Evolutionary conservation across 2,888 invertebrate species (phyloP).

Genomic region (Julus scanicus): DNA sequence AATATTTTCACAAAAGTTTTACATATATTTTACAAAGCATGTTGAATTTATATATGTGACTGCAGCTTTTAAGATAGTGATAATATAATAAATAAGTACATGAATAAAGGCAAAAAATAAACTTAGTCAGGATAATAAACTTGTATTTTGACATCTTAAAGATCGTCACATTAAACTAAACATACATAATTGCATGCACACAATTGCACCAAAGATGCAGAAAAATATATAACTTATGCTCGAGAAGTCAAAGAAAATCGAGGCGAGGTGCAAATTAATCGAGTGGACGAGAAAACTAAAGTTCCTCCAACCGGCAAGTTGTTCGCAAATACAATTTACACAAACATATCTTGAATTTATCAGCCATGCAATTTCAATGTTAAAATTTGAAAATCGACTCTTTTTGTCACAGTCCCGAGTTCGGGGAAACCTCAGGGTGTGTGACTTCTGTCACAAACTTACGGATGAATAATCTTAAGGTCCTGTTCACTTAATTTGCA

Average conservation of each 20-base stretch:
- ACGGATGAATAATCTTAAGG: not conserved
- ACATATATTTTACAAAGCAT: not conserved
- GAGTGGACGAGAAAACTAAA: no score
- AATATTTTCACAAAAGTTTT: slow-evolving; percentile 4
- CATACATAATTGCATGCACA: slow-evolving; percentile 12
- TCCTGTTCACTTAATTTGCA: slow-evolving; percentile 2
- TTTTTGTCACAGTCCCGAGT: no score
- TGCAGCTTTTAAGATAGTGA: slow-evolving; percentile 38
- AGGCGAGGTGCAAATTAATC: slow-evolving; percentile 15
- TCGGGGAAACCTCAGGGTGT: no score
- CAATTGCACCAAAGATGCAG: slow-evolving; percentile 23
- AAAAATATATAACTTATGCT: slow-evolving; percentile 16
- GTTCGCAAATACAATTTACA: no score
- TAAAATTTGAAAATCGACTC: no score
- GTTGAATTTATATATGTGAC: slow-evolving; percentile 14
- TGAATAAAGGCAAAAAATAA: slow-evolving; percentile 21
- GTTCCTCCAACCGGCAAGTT: no score
- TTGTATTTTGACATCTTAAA: not conserved
- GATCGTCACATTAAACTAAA: slow-evolving; percentile 3
- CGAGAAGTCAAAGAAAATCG: not conserved
- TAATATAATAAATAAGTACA: slow-evolving; percentile 38
- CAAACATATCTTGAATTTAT: no score
- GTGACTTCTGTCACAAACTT: no score
- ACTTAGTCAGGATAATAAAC: slow-evolving; percentile 10
- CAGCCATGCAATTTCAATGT: no score